A percentile compares a stretch with the other conserved stretches of the same genome.
Evolutionary conservation across 2,797 vertebrate species (phyloP).

Genomic region (Spondyliosoma cantharus): DNA sequence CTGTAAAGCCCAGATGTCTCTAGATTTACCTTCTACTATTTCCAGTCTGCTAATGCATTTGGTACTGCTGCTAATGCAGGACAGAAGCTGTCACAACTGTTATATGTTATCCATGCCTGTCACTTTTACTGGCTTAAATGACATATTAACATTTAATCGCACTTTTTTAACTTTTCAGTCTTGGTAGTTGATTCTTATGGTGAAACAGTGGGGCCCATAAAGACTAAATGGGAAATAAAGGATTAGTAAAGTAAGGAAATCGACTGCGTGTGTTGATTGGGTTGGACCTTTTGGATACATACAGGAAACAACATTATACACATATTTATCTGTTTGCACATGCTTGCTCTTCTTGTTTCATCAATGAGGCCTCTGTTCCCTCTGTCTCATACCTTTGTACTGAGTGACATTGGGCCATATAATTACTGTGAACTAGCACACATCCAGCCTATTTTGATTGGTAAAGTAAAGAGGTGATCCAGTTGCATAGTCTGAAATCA

Average conservation of each 20-base stretch:
- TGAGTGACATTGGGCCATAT: conserved; percentile 17
- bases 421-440: conserved; percentile 38
- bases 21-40: conserved; percentile 54
- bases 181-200: conserved; percentile 2
- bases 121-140: conserved; percentile 31
- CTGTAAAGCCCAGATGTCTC: conserved; percentile 58
- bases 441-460: conserved; percentile 32
- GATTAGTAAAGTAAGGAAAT: background rate
- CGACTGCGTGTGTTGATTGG: background rate
- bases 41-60: conserved; percentile 71
- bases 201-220: background rate
- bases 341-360: conserved; percentile 32
- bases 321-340: conserved; percentile 12
- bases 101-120: conserved; percentile 68
- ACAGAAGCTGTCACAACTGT: conserved; percentile 61
- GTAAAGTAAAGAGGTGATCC: conserved; percentile 29
- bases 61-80: conserved; percentile 45
- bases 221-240: conserved; percentile 4
- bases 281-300: conserved; percentile 4
- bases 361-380: conserved; percentile 59
- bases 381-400: conserved; percentile 19
- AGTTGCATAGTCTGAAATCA: conserved; percentile 33
- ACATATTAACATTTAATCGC: conserved; percentile 20
- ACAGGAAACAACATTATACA: conserved; percentile 23
- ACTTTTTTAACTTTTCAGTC: conserved; percentile 13